phyloP scores from a whole-genome alignment of 1,140 invertebrate species.

The Sarcophaga bullata region DNA sequence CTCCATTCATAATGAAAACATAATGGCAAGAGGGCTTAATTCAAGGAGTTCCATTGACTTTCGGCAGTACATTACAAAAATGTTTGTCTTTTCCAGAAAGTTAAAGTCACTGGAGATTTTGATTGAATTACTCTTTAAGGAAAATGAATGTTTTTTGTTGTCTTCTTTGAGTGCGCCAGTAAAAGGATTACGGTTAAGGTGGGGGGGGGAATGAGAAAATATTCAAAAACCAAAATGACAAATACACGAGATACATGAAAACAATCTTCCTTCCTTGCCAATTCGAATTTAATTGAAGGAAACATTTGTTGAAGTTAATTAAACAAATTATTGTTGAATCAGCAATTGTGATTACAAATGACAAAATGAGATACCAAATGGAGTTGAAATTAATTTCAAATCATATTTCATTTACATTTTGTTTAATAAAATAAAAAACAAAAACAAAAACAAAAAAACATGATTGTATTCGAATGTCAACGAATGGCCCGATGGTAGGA shows the following conservation, averaged over 20 bases:
- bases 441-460: too few species aligned
- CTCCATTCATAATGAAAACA: not conserved
- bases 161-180: not conserved
- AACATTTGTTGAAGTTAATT: conserved; percentile 20
- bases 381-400: too few species aligned
- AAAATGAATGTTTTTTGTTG: conserved; percentile 4
- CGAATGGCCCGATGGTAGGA: too few species aligned
- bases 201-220: not conserved
- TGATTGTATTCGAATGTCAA: too few species aligned
- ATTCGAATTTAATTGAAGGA: not conserved
- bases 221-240: too few species aligned
- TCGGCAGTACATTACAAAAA: not conserved
- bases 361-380: too few species aligned
- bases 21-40: not conserved
- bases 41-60: not conserved
- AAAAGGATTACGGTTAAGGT: not conserved
- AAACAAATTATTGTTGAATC: conserved; percentile 19
- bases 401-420: too few species aligned
- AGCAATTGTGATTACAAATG: not conserved
- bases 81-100: not conserved
- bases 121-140: conserved; percentile 5
- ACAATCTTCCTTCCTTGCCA: not conserved
- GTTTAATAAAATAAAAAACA: too few species aligned
- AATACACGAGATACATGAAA: too few species aligned
- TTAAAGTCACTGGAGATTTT: conserved; percentile 12